These are phyloP conservation scores for Menidia menidia DNA, from an alignment of 2,797 vertebrate genomes.

Conservation along the genomic window DNA sequence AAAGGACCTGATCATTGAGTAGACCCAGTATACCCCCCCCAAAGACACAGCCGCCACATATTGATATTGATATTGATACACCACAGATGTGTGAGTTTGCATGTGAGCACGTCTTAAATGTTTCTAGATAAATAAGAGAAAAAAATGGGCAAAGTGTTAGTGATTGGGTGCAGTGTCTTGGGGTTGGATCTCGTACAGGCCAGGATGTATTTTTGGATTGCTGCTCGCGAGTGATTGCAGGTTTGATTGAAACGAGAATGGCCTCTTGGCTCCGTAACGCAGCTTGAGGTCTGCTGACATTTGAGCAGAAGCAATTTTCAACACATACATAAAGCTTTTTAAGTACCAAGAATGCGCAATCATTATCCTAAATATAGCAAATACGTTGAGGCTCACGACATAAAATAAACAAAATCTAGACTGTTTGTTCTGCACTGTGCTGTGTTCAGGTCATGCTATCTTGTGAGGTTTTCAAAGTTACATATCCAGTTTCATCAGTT, in stretches of 20 bases:
- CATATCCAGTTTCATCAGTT: neutral
- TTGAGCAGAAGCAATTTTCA: conserved; percentile 33
- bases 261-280: conserved; percentile 42
- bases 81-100: conserved; percentile 44
- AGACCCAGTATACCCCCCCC: too few species aligned
- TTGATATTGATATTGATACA: conserved; percentile 47
- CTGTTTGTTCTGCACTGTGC: conserved; percentile 4
- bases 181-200: conserved; percentile 38
- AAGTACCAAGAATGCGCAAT: conserved; percentile 39
- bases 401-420: conserved; percentile 20
- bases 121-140: neutral
- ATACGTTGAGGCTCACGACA: conserved; percentile 26
- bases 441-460: conserved; percentile 30
- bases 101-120: conserved; percentile 16
- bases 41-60: too few species aligned
- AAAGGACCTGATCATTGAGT: too few species aligned
- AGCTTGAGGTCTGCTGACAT: conserved; percentile 43
- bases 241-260: conserved; percentile 54
- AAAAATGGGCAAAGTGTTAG: conserved; percentile 17
- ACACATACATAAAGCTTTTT: conserved; percentile 48
- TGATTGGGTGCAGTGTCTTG: conserved; percentile 40
- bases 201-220: conserved; percentile 57
- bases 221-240: conserved; percentile 64
- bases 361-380: conserved; percentile 45
- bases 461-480: neutral